Base-by-base conservation (phyloP, 1,140 invertebrate species). In the Temnothorax nylanderi region DNA sequence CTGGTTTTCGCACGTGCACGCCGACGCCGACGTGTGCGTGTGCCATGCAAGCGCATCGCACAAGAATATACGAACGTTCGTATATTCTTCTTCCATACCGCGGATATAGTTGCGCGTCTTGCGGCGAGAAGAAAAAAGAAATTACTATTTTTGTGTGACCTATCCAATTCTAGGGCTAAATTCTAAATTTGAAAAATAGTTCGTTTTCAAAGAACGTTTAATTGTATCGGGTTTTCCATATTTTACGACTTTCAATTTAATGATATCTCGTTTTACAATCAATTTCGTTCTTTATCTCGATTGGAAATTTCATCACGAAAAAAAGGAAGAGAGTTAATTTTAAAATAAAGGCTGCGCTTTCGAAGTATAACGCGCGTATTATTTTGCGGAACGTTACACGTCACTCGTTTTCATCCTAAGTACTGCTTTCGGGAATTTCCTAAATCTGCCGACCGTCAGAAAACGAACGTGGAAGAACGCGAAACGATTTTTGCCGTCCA, bases 1-100 rank as follows among this genome's bases (percentile, higher is more conserved):
- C 32, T 47, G 72, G 64, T 81, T 86, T 72, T 82, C 65, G 87
- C 60, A 69, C 65, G 65, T 71, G 64, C 77, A 56, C 69, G 32
- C 18, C 49, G 8, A 56, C 69, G 32, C 18, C 49, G 8, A 56
- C 41, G 62, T 54, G 51, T 77, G 49, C 34, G 62, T 37, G 77
- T n/a, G 32, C 41, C n/a, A 2, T 54, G 78, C 51, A 54, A n/a
- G 47, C 13, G 49, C 64, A 71, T 71, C 75, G 26, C 34, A 18
- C n/a, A 26, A 51, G 32, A 26, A 26, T 26, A 26, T 26, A 37
- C n/a, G 26, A 67, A 3, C n/a, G 47, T 47, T 80, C 62, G 47
- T 26, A 47, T 49, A 78, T 65, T 65, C 18, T 65, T 65, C 41
- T n/a, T 49, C 32, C 26, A 21, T 11, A 3, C 6, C 13, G 11